Evolutionary conservation across 2,797 vertebrate genomes (phyloP), one percentile per base, ranked within the genome.

Genomic region (Percopsis omiscomaycus): DNA sequence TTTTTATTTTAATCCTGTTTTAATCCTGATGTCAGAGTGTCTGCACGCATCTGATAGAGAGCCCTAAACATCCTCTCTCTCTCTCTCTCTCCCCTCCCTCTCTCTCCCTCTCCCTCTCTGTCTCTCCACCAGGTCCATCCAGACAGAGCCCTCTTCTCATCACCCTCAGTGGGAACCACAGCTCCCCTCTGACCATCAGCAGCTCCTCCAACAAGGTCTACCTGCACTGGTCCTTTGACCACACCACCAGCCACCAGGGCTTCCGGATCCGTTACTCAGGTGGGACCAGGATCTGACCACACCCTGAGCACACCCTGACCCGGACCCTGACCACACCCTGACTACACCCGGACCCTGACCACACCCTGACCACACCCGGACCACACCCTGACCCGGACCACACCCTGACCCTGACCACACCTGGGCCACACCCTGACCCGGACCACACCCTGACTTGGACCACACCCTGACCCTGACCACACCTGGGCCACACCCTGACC

Each of bases 171-270:
- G 97, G 98, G 2, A 99, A 99, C 90, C 98, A 98, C 74, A 97
- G 97, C 0, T 94, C 91, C 49, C 97, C 97, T 0, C 87, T 98
- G 82, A 94, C 91, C 3, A 95, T 98, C 83, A 96, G 94, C 81
- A 99, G 96, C 90, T 94, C 95, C 0, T 92, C 90, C 65, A 97
- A 92, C 89, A 95, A 90, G 66, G 96, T 97, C 57, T 98, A 96
- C 79, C 92, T 99, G 64, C 97, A 97, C 68, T 99, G 98, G 98
- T 96, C 97, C 28, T 98, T 98, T 2, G 97, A 99, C 78, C 96
- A 98, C 0, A 94, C 96, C 10, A 95, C 96, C 81, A 98, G 93
- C 79, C 94, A 96, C 82, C 99, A 98, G 86, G 97, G 97, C 52
- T 99, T 99, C 88, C 94, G 95, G 77, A 98, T 99, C 63, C 96